Evolutionary conservation across 2,797 vertebrate species (phyloP), one percentile per base, ranked within the genome.

Genomic region (Potorous gilbertii): DNA sequence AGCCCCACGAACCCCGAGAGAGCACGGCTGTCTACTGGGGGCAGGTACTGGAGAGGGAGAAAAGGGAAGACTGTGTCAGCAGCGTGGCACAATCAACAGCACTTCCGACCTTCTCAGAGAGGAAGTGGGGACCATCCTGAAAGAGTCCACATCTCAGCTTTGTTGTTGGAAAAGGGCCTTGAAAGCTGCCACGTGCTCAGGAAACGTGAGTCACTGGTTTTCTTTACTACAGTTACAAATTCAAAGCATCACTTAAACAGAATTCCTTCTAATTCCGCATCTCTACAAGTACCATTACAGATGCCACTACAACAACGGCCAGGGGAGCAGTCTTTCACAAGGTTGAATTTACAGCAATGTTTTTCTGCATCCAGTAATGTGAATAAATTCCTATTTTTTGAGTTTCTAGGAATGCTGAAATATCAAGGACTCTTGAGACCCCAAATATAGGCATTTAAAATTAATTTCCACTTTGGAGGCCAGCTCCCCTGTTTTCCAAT

Each of bases 21-120:
- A 21, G 99, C 99, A 21, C 99, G 99, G 97, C 99, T 99, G 94
- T 99, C 99, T 96, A 99, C 99, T 0, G 99, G 99, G 27, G 99
- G 99, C 5, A 99, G 99, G 98, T 99, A 99, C 99, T 99, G 57
- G 52, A 55, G 50, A 56, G 54, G 55, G 46, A 97, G 95, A 92
- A 50, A 90, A 55, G 55, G 87, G 27, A 46, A 40, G 40, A 0
- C 90, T 18, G 10, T 94, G 74, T 40, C 3, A 55, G 18, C 12
- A 90, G 2, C 46, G 92, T 50, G 94, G 93, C 90, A 55, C 0
- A 29, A 14, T 11, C 0, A 50, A 12, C 56, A 87, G 31, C 27
- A 93, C 3, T 4, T 50, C 50, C 50, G 52, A 13, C 92, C 57
- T 93, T 31, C 90, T 55, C 40, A 10, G 6, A 9, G 4, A 46